Percentiles rank a stretch among this genome's conserved stretches.
phyloP scores from a whole-genome alignment of 2,888 invertebrate species.

The Drosophila longiperda region DNA sequence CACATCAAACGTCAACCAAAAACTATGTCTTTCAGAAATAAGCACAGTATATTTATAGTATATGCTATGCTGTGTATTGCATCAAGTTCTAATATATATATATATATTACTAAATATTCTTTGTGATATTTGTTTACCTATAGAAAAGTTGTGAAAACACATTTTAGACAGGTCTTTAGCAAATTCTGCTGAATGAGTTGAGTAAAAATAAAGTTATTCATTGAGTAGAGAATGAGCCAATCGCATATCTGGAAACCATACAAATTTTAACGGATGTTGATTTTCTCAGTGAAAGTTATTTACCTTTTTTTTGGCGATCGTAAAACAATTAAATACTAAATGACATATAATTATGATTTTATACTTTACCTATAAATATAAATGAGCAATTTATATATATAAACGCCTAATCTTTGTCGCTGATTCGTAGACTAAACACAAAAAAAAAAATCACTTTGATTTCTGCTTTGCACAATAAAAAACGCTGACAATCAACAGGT shows the following conservation, averaged over 20 bases:
- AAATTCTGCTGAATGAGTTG: not conserved
- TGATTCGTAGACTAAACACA: constrained; percentile 12
- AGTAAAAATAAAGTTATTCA: not conserved
- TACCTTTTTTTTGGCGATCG: not conserved
- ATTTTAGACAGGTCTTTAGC: not conserved
- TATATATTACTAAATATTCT: not conserved
- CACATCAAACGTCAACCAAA: not conserved
- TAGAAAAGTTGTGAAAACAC: not conserved
- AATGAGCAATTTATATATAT: constrained; percentile 1
- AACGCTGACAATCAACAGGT: constrained; percentile 8
- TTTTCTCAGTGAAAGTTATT: not conserved
- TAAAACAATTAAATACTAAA: not conserved
- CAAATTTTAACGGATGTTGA: not conserved
- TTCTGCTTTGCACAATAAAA: constrained; percentile 2
- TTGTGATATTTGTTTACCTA: not conserved
- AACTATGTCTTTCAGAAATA: not conserved
- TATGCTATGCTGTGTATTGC: not conserved
- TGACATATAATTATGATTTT: not conserved
- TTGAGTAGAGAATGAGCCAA: not conserved
- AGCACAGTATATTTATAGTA: not conserved
- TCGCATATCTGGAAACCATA: not conserved
- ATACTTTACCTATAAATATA: not conserved
- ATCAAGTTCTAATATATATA: not conserved
- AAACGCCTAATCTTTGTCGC: constrained; percentile 10
- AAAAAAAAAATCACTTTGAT: constrained; percentile 11